A percentile compares a stretch with the other conserved stretches of the same genome.
Conservation (phyloP, 2,797 vertebrate genomes). For the Eurystomus glaucurus region DNA sequence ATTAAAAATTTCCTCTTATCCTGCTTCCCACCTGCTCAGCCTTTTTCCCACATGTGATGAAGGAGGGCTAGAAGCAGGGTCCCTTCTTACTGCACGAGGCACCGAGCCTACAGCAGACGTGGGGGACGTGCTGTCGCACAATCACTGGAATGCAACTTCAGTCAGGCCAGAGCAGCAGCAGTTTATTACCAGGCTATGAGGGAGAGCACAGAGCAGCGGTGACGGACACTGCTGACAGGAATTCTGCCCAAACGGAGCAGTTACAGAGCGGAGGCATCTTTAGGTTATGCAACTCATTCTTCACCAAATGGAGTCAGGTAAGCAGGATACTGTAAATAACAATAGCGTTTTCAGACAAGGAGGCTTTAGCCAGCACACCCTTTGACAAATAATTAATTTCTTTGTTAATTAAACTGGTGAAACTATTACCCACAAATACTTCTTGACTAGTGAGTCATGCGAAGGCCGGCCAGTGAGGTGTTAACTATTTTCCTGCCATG, state of each 20-base stretch:
- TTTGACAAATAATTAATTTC: neutral
- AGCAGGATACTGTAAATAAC: neutral
- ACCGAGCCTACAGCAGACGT: neutral
- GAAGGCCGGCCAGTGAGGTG: neutral
- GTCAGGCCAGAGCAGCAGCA: neutral
- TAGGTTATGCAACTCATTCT: neutral
- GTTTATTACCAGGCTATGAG: neutral
- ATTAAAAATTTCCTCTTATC: neutral
- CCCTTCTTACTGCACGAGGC: neutral
- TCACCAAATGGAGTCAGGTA: neutral
- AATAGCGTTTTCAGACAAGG: neutral
- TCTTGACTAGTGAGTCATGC: neutral
- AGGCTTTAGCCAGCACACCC: neutral
- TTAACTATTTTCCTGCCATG: neutral
- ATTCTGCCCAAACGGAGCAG: neutral
- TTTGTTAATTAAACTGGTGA: neutral
- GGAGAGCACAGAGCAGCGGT: neutral
- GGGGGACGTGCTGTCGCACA: neutral
- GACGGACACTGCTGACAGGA: neutral
- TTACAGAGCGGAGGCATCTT: neutral
- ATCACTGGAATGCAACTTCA: rapidly evolving
- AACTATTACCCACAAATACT: neutral
- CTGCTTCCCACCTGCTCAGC: neutral
- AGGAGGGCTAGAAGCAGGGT: neutral
- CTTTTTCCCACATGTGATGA: neutral